Percentiles rank a stretch among this genome's conserved stretches.
Evolutionary conservation across 2,888 invertebrate genomes (phyloP).

Genomic region (Tetanocera ferruginea): DNA sequence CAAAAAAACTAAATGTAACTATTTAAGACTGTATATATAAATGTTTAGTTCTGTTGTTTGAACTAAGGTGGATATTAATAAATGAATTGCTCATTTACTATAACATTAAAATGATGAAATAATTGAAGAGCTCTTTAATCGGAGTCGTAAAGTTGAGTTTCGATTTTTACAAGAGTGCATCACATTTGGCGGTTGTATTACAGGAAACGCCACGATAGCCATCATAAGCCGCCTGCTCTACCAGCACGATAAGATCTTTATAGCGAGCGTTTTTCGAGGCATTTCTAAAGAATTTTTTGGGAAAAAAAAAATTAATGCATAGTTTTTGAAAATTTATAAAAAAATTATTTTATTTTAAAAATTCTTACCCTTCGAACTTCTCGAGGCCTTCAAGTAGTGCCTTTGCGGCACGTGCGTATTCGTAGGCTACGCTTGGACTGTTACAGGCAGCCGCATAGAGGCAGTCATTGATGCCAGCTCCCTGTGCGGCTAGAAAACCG

Average conservation of each 20-base stretch:
- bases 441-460: constrained; percentile 83
- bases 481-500: constrained; percentile 78
- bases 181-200: constrained; percentile 72
- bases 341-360: background rate
- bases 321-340: background rate
- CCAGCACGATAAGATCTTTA: constrained; percentile 75
- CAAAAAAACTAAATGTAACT: constrained; percentile 36
- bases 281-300: constrained; percentile 48
- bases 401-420: constrained; percentile 84
- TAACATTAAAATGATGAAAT: background rate
- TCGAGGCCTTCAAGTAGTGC: constrained; percentile 80
- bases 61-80: background rate
- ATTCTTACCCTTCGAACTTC: constrained; percentile 76
- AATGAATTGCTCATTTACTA: constrained; percentile 31
- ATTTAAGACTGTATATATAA: constrained; percentile 42
- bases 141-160: background rate
- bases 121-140: background rate
- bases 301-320: background rate
- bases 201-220: constrained; percentile 75
- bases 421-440: constrained; percentile 77
- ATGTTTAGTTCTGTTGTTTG: background rate
- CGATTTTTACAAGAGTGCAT: constrained; percentile 51
- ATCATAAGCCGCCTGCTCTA: constrained; percentile 78
- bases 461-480: constrained; percentile 80
- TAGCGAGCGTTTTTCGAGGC: constrained; percentile 73